These are phyloP conservation scores for Muschampia plurimacula DNA, from an alignment of 2,888 invertebrate genomes.

Conservation along the genomic window DNA sequence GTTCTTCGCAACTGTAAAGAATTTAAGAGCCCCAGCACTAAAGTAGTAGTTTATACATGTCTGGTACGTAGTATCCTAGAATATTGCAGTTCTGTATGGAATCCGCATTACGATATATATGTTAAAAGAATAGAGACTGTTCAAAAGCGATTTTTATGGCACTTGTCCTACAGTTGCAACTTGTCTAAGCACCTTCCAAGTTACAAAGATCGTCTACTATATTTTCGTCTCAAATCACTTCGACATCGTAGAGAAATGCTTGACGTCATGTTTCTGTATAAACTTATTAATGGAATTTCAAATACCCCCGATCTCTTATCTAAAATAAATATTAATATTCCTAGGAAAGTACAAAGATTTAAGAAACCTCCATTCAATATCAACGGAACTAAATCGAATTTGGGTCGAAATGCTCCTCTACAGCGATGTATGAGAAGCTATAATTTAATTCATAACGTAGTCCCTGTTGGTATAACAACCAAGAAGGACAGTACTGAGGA, in stretches of 20 bases:
- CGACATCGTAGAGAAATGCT: conserved; percentile 5
- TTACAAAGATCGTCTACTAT: background rate
- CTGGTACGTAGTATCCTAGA: background rate
- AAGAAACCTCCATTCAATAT: background rate
- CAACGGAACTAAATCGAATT: background rate
- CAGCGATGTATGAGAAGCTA: background rate
- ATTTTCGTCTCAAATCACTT: conserved; percentile 4
- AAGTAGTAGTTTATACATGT: background rate
- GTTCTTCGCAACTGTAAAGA: background rate
- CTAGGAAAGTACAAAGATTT: conserved; percentile 8
- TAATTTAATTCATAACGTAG: background rate
- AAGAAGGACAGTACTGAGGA: too few relatives aligned
- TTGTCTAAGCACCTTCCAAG: background rate
- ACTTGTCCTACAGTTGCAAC: background rate
- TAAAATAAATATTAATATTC: background rate
- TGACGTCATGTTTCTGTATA: conserved; percentile 8
- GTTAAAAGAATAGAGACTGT: background rate
- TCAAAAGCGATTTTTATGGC: background rate
- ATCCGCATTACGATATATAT: background rate
- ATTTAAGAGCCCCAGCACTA: background rate
- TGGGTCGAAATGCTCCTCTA: conserved; percentile 7
- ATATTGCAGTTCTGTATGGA: background rate
- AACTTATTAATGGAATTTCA: conserved; percentile 5
- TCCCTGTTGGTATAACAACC: too few relatives aligned
- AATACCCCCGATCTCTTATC: background rate